These are phyloP conservation scores for Urocyon cinereoargenteus DNA, from an alignment of 2,797 vertebrate genomes.

Conservation along the genomic window DNA sequence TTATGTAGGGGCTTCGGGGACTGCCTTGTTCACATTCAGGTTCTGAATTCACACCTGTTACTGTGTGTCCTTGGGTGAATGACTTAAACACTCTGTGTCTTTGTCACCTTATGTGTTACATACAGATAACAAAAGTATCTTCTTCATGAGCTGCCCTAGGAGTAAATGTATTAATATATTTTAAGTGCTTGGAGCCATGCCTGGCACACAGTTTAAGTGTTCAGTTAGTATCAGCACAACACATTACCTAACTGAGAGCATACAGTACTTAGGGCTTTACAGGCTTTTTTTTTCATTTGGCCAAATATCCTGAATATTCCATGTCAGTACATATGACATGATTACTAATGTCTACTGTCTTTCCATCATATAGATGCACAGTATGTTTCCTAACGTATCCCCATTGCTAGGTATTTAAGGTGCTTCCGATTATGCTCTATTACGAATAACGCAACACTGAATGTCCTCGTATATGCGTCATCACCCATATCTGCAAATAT, in stretches of 20 bases:
- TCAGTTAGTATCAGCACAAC: constrained; percentile 41
- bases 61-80: neutral
- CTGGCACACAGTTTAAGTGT: neutral
- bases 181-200: neutral
- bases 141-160: neutral
- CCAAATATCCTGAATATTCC: neutral
- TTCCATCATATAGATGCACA: neutral
- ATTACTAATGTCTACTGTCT: neutral
- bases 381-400: neutral
- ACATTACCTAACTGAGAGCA: constrained; percentile 17
- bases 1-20: neutral
- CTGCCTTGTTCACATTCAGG: neutral
- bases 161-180: constrained; percentile 12
- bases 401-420: neutral
- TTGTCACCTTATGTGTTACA: neutral
- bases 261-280: neutral
- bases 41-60: neutral
- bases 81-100: neutral
- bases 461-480: neutral
- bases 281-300: neutral
- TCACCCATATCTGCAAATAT: neutral
- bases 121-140: neutral
- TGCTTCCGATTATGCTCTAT: neutral
- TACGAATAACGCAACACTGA: neutral
- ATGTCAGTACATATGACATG: neutral